Evolutionary conservation across 53 echinoderm and acorn worm species (phyloP), one percentile per base, ranked within the genome.

Genomic region (Temnopleurus reevesii): DNA sequence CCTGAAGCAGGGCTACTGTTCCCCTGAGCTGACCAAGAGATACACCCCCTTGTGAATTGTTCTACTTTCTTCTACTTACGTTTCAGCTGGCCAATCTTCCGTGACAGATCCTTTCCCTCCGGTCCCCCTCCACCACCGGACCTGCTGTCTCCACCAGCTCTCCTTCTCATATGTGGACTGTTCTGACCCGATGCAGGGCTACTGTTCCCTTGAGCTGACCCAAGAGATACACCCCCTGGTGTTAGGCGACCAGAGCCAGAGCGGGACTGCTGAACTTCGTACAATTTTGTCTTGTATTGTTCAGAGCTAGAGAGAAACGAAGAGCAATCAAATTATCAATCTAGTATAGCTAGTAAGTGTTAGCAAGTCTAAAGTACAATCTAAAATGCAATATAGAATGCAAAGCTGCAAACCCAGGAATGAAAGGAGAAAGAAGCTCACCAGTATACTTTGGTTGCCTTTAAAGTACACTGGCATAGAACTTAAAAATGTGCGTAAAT

Each of bases 281-380:
- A 91, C 56, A 95, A 21, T 89, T 95, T 93, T 3, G 92, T 91
- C 66, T 91, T 91, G 83, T 95, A 95, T 45, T 90, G 91, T 53
- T 95, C 93, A 30, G 95, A 95, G 81, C 95, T 95, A 45, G 0
- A 12, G 17, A 49, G 27, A 21, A 34, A 21, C 1, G n/a, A n/a
- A n/a, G n/a, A n/a, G n/a, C n/a, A n/a, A n/a, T n/a, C n/a, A n/a
- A n/a, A n/a, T n/a, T n/a, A n/a, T n/a, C n/a, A n/a, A n/a, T n/a
- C n/a, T n/a, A n/a, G n/a, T n/a, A 55, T 92, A 94, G 66, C 94
- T 94, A 51, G 53, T 10, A 51, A 51, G 9, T 10, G 53, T 10
- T 10, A 51, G n/a, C n/a, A n/a, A n/a, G n/a, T n/a, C n/a, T n/a
- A n/a, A n/a, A n/a, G n/a, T n/a, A n/a, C n/a, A n/a, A n/a, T n/a